Base-by-base conservation (phyloP, 2,797 vertebrate genomes). In the Gallirallus australis region DNA sequence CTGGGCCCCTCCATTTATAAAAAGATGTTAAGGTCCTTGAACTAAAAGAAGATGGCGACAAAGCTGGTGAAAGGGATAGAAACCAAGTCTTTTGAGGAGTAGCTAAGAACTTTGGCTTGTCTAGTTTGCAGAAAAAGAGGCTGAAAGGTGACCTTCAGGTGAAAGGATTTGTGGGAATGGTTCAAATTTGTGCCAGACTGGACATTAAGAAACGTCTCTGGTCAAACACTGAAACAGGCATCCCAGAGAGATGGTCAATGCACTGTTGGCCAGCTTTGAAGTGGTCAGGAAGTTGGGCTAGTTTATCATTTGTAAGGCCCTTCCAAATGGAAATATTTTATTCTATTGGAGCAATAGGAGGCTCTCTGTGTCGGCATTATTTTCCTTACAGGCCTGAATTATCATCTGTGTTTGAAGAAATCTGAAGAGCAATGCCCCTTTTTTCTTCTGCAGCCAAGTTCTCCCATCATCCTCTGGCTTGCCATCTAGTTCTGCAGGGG, bases 321-420 rank as follows among this genome's bases (percentile, higher is more conserved):
- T 68, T 76, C 28, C 14, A n/a, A 2, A 16, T 59, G 20, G 11
- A 66, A 52, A 8, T 35, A 40, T 27, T 47, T 31, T 40, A 21
- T 27, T 40, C 30, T n/a, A 18, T 23, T n/a, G 28, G 12, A 80
- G 15, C 5, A 59, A 59, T 23, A 59, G 9, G 1, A 1, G 21
- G 11, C 2, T 31, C 4, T 50, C 9, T 1, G 1, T 31, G 27
- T 35, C n/a, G 21, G 9, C 3, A 23, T 28, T 50, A 72, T 52
- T 10, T 23, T 72, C 12, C 18, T 42, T 42, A 35, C 12, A 37
- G 27, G 12, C 37, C 15, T 52, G 31, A 65, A n/a, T 18, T 59
- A 50, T 19, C 17, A 40, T 17, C 30, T 21, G 1, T 17, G 15
- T 50, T 71, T 86, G 20, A 60, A 31, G 50, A 75, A 37, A 25